Conservation (phyloP, 2,113 vertebrate genomes). For the Willisornis vidua region DNA sequence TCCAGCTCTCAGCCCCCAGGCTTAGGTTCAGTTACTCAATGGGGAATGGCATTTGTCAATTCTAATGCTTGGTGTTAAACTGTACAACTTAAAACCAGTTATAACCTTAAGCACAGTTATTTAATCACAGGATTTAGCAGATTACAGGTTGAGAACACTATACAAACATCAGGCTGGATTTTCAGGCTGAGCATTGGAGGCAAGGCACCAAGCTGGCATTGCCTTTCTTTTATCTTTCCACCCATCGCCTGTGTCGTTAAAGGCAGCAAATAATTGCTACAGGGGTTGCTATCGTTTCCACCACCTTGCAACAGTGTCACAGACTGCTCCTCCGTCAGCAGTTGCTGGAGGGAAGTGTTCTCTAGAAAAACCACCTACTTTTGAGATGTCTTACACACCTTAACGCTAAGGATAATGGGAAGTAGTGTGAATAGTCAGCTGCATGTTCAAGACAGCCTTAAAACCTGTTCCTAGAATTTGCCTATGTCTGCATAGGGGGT, state of each 20-base stretch:
- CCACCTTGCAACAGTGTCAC: not conserved
- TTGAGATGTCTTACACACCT: not conserved
- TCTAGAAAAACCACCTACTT: not conserved
- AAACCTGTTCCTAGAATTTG: not conserved
- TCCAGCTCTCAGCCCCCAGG: not conserved
- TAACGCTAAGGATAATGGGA: not conserved
- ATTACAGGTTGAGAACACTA: slow-evolving; percentile 35
- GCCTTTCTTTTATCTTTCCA: slow-evolving; percentile 17
- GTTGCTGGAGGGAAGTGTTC: not conserved
- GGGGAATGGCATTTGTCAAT: not conserved
- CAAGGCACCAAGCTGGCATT: not conserved
- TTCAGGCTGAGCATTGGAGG: not conserved
- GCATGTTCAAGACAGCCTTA: not conserved
- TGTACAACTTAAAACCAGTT: slow-evolving; percentile 11
- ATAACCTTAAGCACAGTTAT: slow-evolving; percentile 52
- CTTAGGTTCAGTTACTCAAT: not conserved
- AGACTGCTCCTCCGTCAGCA: not conserved
- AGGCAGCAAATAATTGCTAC: slow-evolving; percentile 8
- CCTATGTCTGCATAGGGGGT: not conserved
- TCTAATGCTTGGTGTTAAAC: not conserved
- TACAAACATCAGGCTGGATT: slow-evolving; percentile 31
- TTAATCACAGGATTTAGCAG: slow-evolving; percentile 24
- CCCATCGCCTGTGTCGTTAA: not conserved
- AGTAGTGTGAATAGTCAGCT: not conserved
- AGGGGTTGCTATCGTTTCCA: not conserved